Evolutionary conservation across 92 coral and sea anemone genomes (phyloP).

Genomic region (Virgularia gustaviana): DNA sequence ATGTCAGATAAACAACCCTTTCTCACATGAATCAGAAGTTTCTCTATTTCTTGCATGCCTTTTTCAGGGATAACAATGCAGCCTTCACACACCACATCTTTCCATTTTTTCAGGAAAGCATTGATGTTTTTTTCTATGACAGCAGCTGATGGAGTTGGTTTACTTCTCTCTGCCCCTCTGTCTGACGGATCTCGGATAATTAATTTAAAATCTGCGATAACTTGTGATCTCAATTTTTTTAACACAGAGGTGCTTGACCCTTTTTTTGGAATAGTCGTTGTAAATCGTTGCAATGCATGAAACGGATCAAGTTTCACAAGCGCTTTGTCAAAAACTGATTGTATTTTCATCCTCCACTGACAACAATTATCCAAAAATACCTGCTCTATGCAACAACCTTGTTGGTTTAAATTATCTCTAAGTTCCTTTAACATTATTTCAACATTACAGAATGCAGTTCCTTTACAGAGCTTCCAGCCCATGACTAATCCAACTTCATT

Average conservation of each 20-base stretch:
- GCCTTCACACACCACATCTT: conserved; percentile 43
- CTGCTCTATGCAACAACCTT: conserved; percentile 6
- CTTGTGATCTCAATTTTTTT: conserved; percentile 20
- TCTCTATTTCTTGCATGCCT: conserved; percentile 45
- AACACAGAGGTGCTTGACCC: conserved; percentile 7
- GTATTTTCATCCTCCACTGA: background rate
- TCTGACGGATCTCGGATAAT: conserved; percentile 35
- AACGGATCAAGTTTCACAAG: conserved; percentile 41
- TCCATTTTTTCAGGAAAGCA: conserved; percentile 46
- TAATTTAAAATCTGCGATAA: too few relatives aligned
- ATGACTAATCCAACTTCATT: conserved; percentile 41
- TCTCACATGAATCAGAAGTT: conserved; percentile 36
- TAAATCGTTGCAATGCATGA: conserved; percentile 44
- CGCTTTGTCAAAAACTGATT: conserved; percentile 1
- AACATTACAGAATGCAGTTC: conserved; percentile 35
- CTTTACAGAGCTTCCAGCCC: conserved; percentile 51
- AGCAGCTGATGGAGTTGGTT: conserved; percentile 41
- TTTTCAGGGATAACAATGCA: background rate
- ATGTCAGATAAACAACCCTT: conserved; percentile 50
- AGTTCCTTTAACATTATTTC: conserved; percentile 29
- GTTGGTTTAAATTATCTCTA: too few relatives aligned
- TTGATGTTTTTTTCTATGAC: conserved; percentile 44
- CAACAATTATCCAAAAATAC: conserved; percentile 14
- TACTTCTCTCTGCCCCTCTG: conserved; percentile 37
- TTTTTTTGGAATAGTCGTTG: conserved; percentile 38